Base-by-base conservation (phyloP, 2,797 vertebrate species). In the Enteromius argenteus region DNA sequence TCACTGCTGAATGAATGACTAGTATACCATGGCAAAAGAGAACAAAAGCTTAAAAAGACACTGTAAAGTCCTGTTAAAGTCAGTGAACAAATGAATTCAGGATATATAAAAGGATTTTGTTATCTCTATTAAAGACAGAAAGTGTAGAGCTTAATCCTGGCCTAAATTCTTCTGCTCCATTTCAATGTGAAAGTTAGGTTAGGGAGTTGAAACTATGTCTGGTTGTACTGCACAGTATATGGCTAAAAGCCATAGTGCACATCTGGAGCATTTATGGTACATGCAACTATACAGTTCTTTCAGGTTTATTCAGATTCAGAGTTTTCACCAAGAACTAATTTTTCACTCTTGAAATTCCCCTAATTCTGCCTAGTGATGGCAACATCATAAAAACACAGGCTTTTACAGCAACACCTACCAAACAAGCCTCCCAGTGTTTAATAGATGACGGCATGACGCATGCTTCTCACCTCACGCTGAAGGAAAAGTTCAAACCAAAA, bases 381-480 rank as follows among this genome's bases (percentile, higher is more conserved):
- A 77, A 67, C n/a, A 73, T 49, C 21, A 81, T 87, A 79, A 87
- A 79, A 73, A 35, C 79, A 79, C 14, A 64, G 69, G 69, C 72
- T 27, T 49, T 74, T 60, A 76, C 32, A 27, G 23, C 74, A 62
- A 62, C 69, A 67, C 67, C 32, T 80, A 83, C 27, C 53, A 78
- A 80, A 77, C 53, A 71, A 37, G 56, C 56, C 42, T 83, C 27
- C 13, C 60, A 42, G 8, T 51, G n/a, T 68, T 69, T 53, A 60
- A 73, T 49, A 32, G 49, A 44, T 60, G 35, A 44, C 42, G 42
- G 42, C 42, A 44, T 44, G 42, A 21, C 46, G 9, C 23, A 49
- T 82, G 10, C 30, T 60, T 58, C 53, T 62, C 9, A 14, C 62
- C 53, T 71, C 53, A 80, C 7, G 9, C 39, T 60, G 51, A 80